Evolutionary conservation across 2,113 vertebrate species (phyloP), one percentile per base, ranked within the genome.

Genomic region (Brachyhypopomus occidentalis): DNA sequence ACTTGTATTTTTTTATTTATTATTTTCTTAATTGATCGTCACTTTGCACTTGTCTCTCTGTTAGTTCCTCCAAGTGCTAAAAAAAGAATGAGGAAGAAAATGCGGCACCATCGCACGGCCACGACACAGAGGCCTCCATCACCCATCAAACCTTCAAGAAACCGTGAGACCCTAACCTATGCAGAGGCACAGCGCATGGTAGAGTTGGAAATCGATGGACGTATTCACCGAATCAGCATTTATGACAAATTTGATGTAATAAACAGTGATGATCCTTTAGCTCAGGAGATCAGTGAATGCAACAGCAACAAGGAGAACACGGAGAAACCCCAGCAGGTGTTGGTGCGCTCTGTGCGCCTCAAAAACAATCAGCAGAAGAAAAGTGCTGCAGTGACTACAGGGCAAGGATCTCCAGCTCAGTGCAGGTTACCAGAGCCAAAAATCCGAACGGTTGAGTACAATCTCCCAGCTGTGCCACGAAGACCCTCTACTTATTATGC

Each of bases 281-380:
- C 98, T 30, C 98, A 99, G 89, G 97, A 99, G 88, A 95, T 99
- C 90, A 94, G 92, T 25, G 98, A 99, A 88, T 99, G 97, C 89
- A 98, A 98, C 90, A 98, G 97, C 93, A 99, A 99, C 91, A 99
- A 99, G 86, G 98, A 99, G 86, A 99, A 99, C 70, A 95, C 94
- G 0, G 97, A 98, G 80, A 97, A 96, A 14, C 95, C 96, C 0
- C 93, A 90, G 84, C 93, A 94, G 90, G 94, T 94, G 67, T 94
- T 96, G 88, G 90, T 97, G 56, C 92, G 97, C 77, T 95, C 96
- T 3, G 96, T 95, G 84, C 93, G 98, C 6, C 96, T 97, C 79
- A 98, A 96, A 90, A 97, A 94, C 82, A 97, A 90, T 82, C 95
- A 94, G 84, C 95, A 95, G 89, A 98, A 96, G 94, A 99, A 96